A percentile compares a stretch with the other conserved stretches of the same genome.
Evolutionary conservation across 2,888 invertebrate species (phyloP).

Genomic region (Polydrusus cervinus): DNA sequence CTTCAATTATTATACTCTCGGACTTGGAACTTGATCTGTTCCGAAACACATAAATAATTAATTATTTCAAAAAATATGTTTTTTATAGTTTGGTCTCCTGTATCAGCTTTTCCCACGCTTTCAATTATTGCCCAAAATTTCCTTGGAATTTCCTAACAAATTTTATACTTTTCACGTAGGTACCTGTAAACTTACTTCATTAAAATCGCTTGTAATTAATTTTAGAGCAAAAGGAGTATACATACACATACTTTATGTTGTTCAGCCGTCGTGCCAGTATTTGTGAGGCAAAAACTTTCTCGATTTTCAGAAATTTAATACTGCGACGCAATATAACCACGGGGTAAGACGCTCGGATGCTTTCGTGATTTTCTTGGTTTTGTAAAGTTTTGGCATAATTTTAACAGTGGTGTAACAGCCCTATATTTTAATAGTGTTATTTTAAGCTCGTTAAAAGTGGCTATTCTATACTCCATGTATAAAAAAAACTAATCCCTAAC

Average conservation of each 20-base stretch:
- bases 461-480: too few species aligned
- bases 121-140: background rate
- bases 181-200: slow-evolving; percentile 31
- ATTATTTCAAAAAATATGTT: too few species aligned
- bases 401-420: background rate
- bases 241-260: slow-evolving; percentile 4
- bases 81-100: too few species aligned
- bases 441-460: too few species aligned
- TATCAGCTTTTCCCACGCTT: background rate
- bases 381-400: slow-evolving; percentile 22
- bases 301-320: slow-evolving; percentile 44
- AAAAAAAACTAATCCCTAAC: too few species aligned
- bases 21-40: too few species aligned
- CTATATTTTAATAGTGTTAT: too few species aligned
- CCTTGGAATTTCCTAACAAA: slow-evolving; percentile 13
- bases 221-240: slow-evolving; percentile 24
- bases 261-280: slow-evolving; percentile 1
- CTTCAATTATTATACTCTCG: too few species aligned
- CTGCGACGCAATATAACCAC: slow-evolving; percentile 28
- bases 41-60: too few species aligned
- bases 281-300: slow-evolving; percentile 36
- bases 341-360: slow-evolving; percentile 13
- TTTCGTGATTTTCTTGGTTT: slow-evolving; percentile 21
- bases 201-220: slow-evolving; percentile 37
- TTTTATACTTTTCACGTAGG: slow-evolving; percentile 15